Base-by-base conservation (phyloP, 2,797 vertebrate genomes). In the Poecilia wingei region DNA sequence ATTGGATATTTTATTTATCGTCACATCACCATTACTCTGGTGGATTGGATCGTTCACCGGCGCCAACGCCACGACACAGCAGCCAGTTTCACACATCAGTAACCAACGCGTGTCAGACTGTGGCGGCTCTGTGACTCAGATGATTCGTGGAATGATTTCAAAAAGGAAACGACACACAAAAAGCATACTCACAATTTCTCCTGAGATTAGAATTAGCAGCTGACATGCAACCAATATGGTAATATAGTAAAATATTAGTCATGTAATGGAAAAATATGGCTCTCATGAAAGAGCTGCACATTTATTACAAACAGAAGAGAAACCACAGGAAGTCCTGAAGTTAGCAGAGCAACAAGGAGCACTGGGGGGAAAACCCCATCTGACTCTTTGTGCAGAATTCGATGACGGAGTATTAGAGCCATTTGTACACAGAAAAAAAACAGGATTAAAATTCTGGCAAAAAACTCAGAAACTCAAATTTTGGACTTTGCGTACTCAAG, bases 71-170 rank as follows among this genome's bases (percentile, higher is more conserved):
- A 16, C n/a, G 4, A 36, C 18, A 41, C 41, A 69, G 66, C 39
- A 69, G 39, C 39, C 66, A 41, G 20, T 43, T 69, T 69, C 66
- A 69, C 66, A 43, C 66, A 25, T n/a, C 66, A n/a, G 66, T 69
- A 43, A n/a, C 41, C 66, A 43, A 69, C 20, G 22, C 36, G 20
- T 39, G 36, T 68, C 36, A 41, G 41, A 68, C 39, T 25, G 20
- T 10, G 20, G 61, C 18, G 22, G 61, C 7, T 66, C 61, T 39
- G 16, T 22, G 16, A 39, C 20, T 25, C 22, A 8, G 39, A 69
- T 43, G 66, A 43, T 68, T 41, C 33, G 36, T 43, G 20, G 66
- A 68, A 43, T 0, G 10, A 41, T 43, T 43, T 25, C 3, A 69
- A 43, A 69, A 43, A 41, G 16, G 12, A 61, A 20, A 69, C 20